phyloP scores from a whole-genome alignment of 1,140 invertebrate species.

The Mactra quadrangularis region DNA sequence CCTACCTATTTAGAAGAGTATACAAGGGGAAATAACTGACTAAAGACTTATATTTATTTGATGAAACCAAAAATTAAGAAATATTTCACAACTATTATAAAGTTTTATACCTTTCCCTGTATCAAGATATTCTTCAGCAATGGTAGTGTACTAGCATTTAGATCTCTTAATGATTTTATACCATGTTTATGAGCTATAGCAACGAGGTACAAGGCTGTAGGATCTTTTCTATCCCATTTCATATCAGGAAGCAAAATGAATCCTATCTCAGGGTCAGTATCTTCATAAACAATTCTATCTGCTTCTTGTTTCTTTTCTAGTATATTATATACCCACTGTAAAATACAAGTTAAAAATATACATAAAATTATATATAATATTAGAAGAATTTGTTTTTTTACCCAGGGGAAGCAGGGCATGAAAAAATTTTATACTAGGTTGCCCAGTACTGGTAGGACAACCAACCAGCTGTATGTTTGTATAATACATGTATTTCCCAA shows the following conservation, averaged over 20 bases:
- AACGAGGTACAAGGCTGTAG: slow-evolving; percentile 92
- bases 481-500: no score
- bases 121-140: slow-evolving; percentile 92
- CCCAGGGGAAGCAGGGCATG: no score
- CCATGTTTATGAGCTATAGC: slow-evolving; percentile 90
- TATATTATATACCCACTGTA: slow-evolving; percentile 98
- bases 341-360: slow-evolving; percentile 8
- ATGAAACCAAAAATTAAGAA: no score
- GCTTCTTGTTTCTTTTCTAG: slow-evolving; percentile 94
- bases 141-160: slow-evolving; percentile 90
- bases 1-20: no score
- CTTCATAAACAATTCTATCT: slow-evolving; percentile 93
- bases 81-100: no score
- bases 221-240: slow-evolving; percentile 94
- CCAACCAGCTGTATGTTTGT: no score
- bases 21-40: no score
- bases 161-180: slow-evolving; percentile 93
- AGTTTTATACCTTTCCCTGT: slow-evolving; percentile 87
- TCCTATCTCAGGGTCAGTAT: slow-evolving; percentile 88
- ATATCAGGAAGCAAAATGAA: slow-evolving; percentile 96
- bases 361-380: slow-evolving; percentile 10
- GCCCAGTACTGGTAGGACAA: no score
- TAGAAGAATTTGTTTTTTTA: no score
- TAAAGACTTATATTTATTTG: no score
- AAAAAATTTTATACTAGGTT: no score